phyloP scores from a whole-genome alignment of 37 sponge, comb jelly and placozoan genomes.

The Cladorhizidae sp. region DNA sequence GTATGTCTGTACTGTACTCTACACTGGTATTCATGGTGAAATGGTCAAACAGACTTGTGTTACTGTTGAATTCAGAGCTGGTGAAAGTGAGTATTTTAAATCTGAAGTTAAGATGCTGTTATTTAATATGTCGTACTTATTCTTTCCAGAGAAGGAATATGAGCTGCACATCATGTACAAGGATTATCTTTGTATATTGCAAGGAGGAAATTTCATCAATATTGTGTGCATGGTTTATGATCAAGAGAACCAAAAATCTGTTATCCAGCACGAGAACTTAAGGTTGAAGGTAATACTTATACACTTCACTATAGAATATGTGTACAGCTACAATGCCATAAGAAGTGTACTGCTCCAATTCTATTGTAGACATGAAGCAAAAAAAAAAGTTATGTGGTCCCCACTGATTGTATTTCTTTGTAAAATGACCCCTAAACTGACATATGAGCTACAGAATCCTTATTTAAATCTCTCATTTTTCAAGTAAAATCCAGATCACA shows the following conservation, averaged over 20 bases:
- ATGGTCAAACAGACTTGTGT: not conserved
- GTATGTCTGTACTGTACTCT: conserved; percentile 17
- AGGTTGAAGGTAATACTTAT: conserved; percentile 37
- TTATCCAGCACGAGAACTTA: conserved; percentile 8
- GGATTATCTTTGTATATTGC: conserved; percentile 47
- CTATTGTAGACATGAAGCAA: no score
- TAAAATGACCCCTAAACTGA: no score
- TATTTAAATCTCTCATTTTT: no score
- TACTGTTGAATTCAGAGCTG: not conserved
- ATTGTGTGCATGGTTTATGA: conserved; percentile 49
- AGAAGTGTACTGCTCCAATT: no score
- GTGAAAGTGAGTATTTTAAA: conserved; percentile 1
- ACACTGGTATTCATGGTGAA: conserved; percentile 33
- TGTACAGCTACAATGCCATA: no score
- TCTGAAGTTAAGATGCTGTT: not conserved
- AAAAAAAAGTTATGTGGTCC: no score
- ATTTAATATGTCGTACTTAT: not conserved
- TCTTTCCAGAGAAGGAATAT: conserved; percentile 9
- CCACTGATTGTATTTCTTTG: no score
- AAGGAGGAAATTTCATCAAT: conserved; percentile 47
- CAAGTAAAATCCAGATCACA: no score
- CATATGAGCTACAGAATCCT: no score
- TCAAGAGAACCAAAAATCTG: conserved; percentile 14
- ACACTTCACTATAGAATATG: no score
- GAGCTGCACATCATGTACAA: conserved; percentile 4